These are phyloP conservation scores for Cheumatopsyche charites DNA, from an alignment of 1,140 invertebrate species.

Conservation along the genomic window DNA sequence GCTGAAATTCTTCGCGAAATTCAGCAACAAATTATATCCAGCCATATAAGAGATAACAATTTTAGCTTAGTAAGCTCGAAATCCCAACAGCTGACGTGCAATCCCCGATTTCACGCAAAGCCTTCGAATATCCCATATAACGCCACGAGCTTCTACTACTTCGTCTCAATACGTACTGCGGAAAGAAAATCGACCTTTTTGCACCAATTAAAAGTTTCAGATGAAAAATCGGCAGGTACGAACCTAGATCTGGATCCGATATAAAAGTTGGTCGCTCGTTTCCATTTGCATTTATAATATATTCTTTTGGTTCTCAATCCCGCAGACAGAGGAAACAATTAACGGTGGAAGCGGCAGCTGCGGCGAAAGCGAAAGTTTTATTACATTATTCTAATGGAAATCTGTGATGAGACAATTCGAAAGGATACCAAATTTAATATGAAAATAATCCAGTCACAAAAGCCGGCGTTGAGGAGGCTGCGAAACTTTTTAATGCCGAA, in stretches of 20 bases:
- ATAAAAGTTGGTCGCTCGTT: constrained; percentile 7
- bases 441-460: constrained; percentile 28
- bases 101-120: constrained; percentile 25
- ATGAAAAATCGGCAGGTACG: too few species aligned
- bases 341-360: constrained; percentile 23
- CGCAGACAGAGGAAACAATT: constrained; percentile 26
- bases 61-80: constrained; percentile 22
- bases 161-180: not conserved
- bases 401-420: constrained; percentile 28
- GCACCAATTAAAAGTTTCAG: constrained; percentile 10
- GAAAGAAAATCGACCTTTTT: constrained; percentile 3
- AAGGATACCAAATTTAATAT: constrained; percentile 28
- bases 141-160: not conserved
- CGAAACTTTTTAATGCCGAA: too few species aligned
- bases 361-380: constrained; percentile 27
- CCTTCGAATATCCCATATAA: constrained; percentile 13
- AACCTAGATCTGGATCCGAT: too few species aligned
- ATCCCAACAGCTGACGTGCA: constrained; percentile 27
- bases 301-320: constrained; percentile 26
- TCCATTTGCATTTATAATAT: constrained; percentile 25
- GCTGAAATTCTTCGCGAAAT: constrained; percentile 18
- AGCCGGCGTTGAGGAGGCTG: not conserved
- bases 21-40: constrained; percentile 25
- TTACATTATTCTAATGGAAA: constrained; percentile 28
- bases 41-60: constrained; percentile 25